Conservation (phyloP, 1,140 invertebrate species). For the Dendrolimus punctatus region DNA sequence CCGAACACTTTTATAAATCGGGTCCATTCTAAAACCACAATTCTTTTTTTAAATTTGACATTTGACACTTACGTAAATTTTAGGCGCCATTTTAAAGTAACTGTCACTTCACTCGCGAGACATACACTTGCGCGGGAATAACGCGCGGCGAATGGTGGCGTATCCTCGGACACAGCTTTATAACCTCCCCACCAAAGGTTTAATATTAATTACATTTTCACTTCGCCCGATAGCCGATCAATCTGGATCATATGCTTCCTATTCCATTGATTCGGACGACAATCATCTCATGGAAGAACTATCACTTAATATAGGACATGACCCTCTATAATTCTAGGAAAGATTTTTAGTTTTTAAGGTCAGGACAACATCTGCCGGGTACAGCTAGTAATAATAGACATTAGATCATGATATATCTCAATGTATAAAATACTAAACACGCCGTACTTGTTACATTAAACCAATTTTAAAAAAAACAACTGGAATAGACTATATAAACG, state of each 20-base stretch:
- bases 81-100: conserved; percentile 57
- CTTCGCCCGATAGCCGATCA: conserved; percentile 26
- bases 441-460: too few relatives aligned
- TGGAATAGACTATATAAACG: too few relatives aligned
- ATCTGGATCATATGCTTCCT: conserved; percentile 53
- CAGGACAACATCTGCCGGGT: too few relatives aligned
- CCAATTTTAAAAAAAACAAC: too few relatives aligned
- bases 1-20: conserved; percentile 13
- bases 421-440: too few relatives aligned
- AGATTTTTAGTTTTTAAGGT: too few relatives aligned
- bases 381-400: too few relatives aligned
- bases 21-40: conserved; percentile 56
- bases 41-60: conserved; percentile 31
- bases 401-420: too few relatives aligned
- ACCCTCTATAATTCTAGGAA: too few relatives aligned
- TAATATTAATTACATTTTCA: conserved; percentile 67
- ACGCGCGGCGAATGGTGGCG: conserved; percentile 56
- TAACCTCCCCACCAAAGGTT: conserved; percentile 54
- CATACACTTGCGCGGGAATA: conserved; percentile 43
- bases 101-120: conserved; percentile 60
- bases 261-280: conserved; percentile 30
- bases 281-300: too few relatives aligned
- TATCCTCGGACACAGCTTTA: conserved; percentile 30
- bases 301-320: too few relatives aligned
- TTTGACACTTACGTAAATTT: conserved; percentile 67